Evolutionary conservation across 2,888 invertebrate species (phyloP).

Genomic region (Phyllotreta striolata): DNA sequence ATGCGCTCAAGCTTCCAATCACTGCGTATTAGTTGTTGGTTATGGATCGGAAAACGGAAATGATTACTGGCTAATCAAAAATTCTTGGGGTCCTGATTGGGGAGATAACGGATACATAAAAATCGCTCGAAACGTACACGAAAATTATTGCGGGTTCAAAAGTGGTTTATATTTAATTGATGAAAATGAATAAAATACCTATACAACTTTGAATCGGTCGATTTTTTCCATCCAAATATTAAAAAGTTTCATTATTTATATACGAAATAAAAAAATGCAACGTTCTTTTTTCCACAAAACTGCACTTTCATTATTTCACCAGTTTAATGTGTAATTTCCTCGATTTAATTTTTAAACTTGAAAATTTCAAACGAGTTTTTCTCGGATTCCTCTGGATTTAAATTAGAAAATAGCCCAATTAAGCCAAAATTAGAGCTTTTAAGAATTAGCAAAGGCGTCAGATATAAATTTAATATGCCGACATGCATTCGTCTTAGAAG

Average conservation of each 20-base stretch:
- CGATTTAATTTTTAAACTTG: background rate
- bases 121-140: slow-evolving; percentile 34
- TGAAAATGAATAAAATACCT: background rate
- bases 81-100: slow-evolving; percentile 64
- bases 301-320: slow-evolving; percentile 2
- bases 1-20: slow-evolving; percentile 29
- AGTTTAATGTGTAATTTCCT: slow-evolving; percentile 2
- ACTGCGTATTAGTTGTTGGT: slow-evolving; percentile 33
- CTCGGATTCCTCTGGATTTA: slow-evolving; percentile 3
- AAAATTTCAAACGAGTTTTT: background rate
- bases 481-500: background rate
- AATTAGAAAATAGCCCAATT: slow-evolving; percentile 14
- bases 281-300: background rate
- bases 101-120: slow-evolving; percentile 39
- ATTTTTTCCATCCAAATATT: background rate
- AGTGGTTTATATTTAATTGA: background rate
- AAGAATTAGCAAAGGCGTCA: slow-evolving; percentile 3
- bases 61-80: slow-evolving; percentile 68
- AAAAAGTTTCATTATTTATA: background rate
- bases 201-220: too few relatives aligned
- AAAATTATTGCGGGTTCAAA: slow-evolving; percentile 28
- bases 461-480: background rate
- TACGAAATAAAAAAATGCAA: background rate
- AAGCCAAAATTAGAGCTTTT: background rate
- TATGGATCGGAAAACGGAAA: slow-evolving; percentile 32